These are phyloP conservation scores for Coptodon rendalli DNA, from an alignment of 2,113 vertebrate genomes.

Conservation along the genomic window DNA sequence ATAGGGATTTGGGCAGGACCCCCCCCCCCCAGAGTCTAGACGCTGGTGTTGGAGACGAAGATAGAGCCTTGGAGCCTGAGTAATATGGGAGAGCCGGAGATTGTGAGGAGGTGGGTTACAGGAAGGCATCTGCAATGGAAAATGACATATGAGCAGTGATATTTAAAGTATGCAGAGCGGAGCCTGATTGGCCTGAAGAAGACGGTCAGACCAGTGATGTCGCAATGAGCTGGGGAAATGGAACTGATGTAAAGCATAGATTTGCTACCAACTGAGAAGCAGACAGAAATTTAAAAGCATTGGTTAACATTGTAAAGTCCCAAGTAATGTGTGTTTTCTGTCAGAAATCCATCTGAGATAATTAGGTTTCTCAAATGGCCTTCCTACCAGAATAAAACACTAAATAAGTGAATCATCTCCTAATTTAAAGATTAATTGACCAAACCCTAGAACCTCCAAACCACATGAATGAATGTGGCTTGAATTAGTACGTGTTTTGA, in stretches of 20 bases:
- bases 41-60: neutral
- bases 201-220: neutral
- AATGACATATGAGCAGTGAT: neutral
- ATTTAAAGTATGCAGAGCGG: neutral
- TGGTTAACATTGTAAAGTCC: neutral
- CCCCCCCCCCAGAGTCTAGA: neutral
- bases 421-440: neutral
- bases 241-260: neutral
- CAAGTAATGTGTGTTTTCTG: neutral
- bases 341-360: neutral
- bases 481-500: neutral
- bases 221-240: neutral
- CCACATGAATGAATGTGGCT: neutral
- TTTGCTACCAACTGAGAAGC: neutral
- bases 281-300: neutral
- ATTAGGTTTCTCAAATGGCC: neutral
- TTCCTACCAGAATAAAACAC: neutral
- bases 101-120: neutral
- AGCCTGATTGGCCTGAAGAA: neutral
- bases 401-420: neutral
- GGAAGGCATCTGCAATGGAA: neutral
- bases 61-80: neutral
- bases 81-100: neutral
- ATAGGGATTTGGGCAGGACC: neutral
- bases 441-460: neutral